Conservation (phyloP, 1,140 invertebrate species). For the Drosophila albomicans region DNA sequence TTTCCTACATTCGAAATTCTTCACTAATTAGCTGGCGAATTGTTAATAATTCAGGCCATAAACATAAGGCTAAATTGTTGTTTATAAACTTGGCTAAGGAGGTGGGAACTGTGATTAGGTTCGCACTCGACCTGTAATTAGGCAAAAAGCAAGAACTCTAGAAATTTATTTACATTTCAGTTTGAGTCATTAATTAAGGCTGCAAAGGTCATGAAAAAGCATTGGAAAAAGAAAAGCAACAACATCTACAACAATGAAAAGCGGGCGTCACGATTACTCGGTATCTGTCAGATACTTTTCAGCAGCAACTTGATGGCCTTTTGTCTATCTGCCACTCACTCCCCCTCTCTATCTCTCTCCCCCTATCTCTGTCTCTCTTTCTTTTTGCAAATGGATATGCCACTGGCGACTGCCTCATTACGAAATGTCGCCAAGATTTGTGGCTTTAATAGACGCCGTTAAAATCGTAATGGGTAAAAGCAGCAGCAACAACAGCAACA, state of each 20-base stretch:
- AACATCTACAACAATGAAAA: constrained; percentile 2
- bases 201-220: constrained; percentile 28
- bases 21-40: constrained; percentile 32
- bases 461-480: constrained; percentile 55
- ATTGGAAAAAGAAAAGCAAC: background rate
- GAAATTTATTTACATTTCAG: constrained; percentile 14
- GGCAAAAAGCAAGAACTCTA: background rate
- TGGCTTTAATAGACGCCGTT: constrained; percentile 50
- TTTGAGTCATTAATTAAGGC: constrained; percentile 15
- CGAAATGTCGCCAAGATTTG: constrained; percentile 60
- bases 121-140: constrained; percentile 23
- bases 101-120: constrained; percentile 1
- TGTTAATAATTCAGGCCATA: constrained; percentile 22
- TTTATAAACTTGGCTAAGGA: constrained; percentile 10
- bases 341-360: background rate
- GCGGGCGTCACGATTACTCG: constrained; percentile 18
- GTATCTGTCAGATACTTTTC: constrained; percentile 28
- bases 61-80: constrained; percentile 17
- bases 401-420: constrained; percentile 43
- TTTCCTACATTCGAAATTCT: constrained; percentile 34
- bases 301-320: constrained; percentile 14
- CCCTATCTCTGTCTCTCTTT: background rate
- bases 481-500: constrained; percentile 7
- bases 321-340: background rate
- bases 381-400: constrained; percentile 15